phyloP scores from a whole-genome alignment of 2,888 invertebrate genomes.

The Cheilosia variabilis region DNA sequence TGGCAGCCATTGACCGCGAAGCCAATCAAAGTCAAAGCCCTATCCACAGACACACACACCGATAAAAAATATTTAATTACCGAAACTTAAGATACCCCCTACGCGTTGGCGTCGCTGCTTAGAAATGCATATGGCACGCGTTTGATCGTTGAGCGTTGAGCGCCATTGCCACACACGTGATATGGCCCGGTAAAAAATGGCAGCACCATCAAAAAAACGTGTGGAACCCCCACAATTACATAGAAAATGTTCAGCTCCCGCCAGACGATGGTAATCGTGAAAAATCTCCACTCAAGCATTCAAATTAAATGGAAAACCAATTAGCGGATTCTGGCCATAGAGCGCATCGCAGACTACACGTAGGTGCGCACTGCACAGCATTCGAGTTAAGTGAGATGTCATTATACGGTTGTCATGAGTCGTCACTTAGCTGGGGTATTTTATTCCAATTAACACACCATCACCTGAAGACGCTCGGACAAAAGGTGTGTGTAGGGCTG shows the following conservation, averaged over 20 bases:
- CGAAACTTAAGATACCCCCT: conserved; percentile 61
- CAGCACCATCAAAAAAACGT: background rate
- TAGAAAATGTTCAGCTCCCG: background rate
- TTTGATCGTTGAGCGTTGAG: conserved; percentile 26
- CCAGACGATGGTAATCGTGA: conserved; percentile 32
- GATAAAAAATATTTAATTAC: conserved; percentile 65
- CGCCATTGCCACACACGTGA: conserved; percentile 64
- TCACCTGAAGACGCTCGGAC: conserved; percentile 33
- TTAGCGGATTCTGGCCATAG: conserved; percentile 60
- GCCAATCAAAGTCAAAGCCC: conserved; percentile 71
- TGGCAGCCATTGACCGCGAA: conserved; percentile 69
- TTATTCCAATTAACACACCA: conserved; percentile 73
- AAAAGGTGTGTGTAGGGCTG: conserved; percentile 17
- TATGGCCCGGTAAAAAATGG: conserved; percentile 23
- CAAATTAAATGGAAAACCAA: conserved; percentile 66
- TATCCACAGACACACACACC: conserved; percentile 21
- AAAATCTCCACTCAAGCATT: conserved; percentile 50
- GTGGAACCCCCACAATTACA: conserved; percentile 7
- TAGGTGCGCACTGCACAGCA: conserved; percentile 24
- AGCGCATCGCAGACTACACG: conserved; percentile 27
- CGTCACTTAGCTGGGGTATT: conserved; percentile 69
- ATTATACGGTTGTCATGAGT: conserved; percentile 70
- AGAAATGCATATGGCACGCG: conserved; percentile 75
- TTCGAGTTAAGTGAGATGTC: conserved; percentile 71
- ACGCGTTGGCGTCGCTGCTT: conserved; percentile 26